phyloP scores from a whole-genome alignment of 2,797 vertebrate genomes.

The Cirrhinus molitorella region DNA sequence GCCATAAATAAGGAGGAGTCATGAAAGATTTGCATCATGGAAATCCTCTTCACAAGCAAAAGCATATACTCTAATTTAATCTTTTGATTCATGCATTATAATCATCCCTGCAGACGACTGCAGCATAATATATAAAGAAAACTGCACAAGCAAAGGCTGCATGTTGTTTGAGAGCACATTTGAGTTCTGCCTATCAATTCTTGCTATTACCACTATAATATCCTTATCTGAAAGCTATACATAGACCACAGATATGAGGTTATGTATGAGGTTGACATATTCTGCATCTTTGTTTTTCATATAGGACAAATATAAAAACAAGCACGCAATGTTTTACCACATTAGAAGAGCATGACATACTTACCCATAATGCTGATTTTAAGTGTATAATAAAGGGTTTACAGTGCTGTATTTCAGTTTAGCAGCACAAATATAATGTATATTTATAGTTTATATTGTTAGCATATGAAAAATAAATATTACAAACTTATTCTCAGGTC shows the following conservation, averaged over 20 bases:
- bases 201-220: neutral
- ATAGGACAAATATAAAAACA: neutral
- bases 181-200: neutral
- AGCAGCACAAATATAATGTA: neutral
- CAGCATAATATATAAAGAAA: neutral
- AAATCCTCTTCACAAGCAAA: neutral
- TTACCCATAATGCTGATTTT: neutral
- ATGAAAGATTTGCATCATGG: neutral
- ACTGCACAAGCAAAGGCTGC: neutral
- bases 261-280: neutral
- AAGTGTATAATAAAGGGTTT: neutral
- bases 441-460: neutral
- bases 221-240: neutral
- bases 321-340: neutral
- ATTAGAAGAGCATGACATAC: neutral
- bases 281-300: neutral
- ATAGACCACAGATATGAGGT: neutral
- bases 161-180: neutral
- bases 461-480: neutral
- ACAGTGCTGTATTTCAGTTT: neutral
- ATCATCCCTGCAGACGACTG: neutral
- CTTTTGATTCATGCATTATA: neutral
- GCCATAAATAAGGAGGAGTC: too few species aligned
- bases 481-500: neutral
- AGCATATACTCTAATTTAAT: neutral